Conservation (phyloP, 2,888 invertebrate genomes). For the Altica lythri region DNA sequence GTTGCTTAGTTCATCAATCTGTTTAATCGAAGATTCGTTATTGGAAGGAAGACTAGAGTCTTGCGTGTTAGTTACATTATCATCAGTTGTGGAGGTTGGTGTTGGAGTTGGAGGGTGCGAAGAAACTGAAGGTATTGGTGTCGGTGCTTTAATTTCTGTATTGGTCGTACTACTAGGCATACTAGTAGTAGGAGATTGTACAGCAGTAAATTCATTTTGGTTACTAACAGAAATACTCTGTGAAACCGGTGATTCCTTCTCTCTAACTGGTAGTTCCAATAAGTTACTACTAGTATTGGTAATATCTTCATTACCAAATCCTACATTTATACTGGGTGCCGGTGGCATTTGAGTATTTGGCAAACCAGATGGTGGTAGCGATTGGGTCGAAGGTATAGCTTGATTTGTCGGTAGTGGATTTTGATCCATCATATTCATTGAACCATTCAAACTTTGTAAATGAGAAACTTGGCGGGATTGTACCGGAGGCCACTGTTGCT, state of each 20-base stretch:
- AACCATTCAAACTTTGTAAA: conserved; percentile 52
- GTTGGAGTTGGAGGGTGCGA: conserved; percentile 57
- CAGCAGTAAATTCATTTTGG: conserved; percentile 47
- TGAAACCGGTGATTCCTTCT: conserved; percentile 44
- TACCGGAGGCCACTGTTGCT: conserved; percentile 60
- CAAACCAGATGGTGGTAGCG: conserved; percentile 47
- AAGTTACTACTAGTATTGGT: conserved; percentile 48
- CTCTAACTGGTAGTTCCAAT: conserved; percentile 43
- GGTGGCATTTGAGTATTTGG: conserved; percentile 46
- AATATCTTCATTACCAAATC: conserved; percentile 51
- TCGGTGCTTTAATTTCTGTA: conserved; percentile 44
- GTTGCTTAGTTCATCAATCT: conserved; percentile 51
- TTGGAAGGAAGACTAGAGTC: conserved; percentile 54
- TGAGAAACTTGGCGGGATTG: conserved; percentile 54
- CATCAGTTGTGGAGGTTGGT: conserved; percentile 57
- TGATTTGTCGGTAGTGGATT: conserved; percentile 51
- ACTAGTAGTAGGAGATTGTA: conserved; percentile 52
- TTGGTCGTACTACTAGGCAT: conserved; percentile 56
- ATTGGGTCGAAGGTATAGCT: conserved; percentile 52
- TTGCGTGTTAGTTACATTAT: conserved; percentile 52
- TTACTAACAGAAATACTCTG: conserved; percentile 42
- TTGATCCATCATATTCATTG: conserved; percentile 53
- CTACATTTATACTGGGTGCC: conserved; percentile 44
- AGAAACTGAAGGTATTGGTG: conserved; percentile 47
- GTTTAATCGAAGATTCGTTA: conserved; percentile 49